These are phyloP conservation scores for Sthenelais limicola DNA, from an alignment of 2,888 invertebrate species.

Conservation along the genomic window DNA sequence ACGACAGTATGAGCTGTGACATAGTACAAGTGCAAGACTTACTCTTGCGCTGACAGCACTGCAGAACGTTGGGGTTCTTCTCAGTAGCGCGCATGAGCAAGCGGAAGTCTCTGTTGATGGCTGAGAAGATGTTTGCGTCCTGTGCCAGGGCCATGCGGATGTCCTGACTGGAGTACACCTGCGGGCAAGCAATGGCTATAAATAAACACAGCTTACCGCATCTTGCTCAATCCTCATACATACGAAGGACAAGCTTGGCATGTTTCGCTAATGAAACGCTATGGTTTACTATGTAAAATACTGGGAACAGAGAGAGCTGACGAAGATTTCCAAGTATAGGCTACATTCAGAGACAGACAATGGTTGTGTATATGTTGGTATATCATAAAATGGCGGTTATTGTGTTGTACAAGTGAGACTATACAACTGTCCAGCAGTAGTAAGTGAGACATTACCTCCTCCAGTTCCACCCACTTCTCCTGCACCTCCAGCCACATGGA, in stretches of 20 bases:
- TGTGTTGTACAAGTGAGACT: too few relatives aligned
- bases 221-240: not conserved
- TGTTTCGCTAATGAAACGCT: too few relatives aligned
- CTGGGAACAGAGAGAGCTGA: too few relatives aligned
- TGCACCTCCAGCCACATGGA: constrained; percentile 71
- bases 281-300: too few relatives aligned
- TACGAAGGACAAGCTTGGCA: too few relatives aligned
- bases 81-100: constrained; percentile 71
- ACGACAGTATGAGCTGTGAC: too few relatives aligned
- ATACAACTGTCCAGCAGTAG: too few relatives aligned
- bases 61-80: constrained; percentile 71
- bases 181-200: not conserved
- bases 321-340: too few relatives aligned
- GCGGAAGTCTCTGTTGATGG: constrained; percentile 68
- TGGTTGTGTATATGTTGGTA: too few relatives aligned
- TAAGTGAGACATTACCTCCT: constrained; percentile 67
- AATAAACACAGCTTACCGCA: not conserved
- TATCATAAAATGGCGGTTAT: too few relatives aligned
- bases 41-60: constrained; percentile 72
- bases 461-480: constrained; percentile 70
- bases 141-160: constrained; percentile 63
- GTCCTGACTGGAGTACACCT: constrained; percentile 64
- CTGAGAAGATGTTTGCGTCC: constrained; percentile 67
- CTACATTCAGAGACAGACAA: too few relatives aligned
- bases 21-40: too few relatives aligned